A percentile compares a stretch with the other conserved stretches of the same genome.
Conservation (phyloP, 2,888 invertebrate genomes). For the Cremastinae sp. region DNA sequence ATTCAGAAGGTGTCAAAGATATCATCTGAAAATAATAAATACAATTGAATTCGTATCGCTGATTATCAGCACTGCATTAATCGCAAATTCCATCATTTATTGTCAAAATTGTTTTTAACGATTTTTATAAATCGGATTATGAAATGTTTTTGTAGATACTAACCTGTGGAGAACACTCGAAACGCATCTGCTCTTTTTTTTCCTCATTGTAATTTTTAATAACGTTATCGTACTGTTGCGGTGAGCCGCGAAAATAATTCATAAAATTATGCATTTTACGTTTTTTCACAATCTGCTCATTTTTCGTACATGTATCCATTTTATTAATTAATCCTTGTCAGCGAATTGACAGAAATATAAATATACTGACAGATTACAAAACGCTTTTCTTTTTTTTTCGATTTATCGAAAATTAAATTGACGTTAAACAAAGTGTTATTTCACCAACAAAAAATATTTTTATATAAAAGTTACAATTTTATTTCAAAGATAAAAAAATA, state of each 20-base stretch:
- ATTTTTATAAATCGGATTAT: no score
- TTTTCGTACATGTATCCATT: conserved; percentile 43
- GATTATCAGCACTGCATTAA: no score
- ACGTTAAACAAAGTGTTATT: neutral
- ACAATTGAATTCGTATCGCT: no score
- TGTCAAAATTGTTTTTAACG: no score
- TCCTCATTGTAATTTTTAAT: conserved; percentile 12
- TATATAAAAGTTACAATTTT: no score
- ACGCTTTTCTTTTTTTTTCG: conserved; percentile 43
- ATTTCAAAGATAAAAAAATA: no score
- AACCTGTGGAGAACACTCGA: conserved; percentile 32
- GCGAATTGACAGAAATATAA: neutral
- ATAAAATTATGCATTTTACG: conserved; percentile 42
- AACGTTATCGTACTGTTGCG: conserved; percentile 10
- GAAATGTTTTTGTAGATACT: conserved; percentile 2
- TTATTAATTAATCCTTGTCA: neutral
- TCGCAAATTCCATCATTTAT: no score
- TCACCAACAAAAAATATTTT: neutral
- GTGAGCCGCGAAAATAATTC: conserved; percentile 32
- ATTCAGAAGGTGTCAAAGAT: conserved; percentile 69
- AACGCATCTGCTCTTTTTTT: neutral
- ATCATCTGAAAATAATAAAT: conserved; percentile 33
- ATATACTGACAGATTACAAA: conserved; percentile 1
- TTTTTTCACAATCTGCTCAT: conserved; percentile 1
- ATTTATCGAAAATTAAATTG: neutral